Base-by-base conservation (phyloP, 2,888 invertebrate species). In the Plusia festucae region DNA sequence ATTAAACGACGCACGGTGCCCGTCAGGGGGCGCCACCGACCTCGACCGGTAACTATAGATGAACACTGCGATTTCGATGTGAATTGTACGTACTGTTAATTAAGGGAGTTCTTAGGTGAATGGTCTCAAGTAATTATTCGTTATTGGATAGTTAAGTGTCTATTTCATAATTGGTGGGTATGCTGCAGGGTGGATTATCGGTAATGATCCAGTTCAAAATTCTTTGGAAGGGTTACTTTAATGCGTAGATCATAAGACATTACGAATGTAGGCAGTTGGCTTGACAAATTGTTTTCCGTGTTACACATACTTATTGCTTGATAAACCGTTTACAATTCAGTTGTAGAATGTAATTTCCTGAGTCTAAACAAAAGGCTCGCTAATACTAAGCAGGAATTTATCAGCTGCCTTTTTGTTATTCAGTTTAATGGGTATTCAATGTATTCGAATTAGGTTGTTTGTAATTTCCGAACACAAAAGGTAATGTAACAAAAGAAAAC, bases 1-100 rank as follows among this genome's bases (percentile, higher is more conserved):
- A 89, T 89, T 89, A 89, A 86, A 83, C 85, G 83, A 75, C 65
- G 79, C 76, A 71, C 74, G 67, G 68, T 34, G 34, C 34, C 20
- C 22, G 54, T 40, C 61, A 61, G 70, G 55, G 64, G 54, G 59
- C 54, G 60, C 54, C 64, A 54, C 56, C 20, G 46, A 49, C 53
- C 64, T 32, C 53, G 55, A 40, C 15, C 40, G 58, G 40, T 56
- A 22, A 66, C 32, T 51, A 64, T 54, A 58, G 52, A 59, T 49
- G 18, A 20, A 53, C 27, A 32, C 11, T 32, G 11, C n/a, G 51
- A 30, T 16, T 59, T 18, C 51, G 27, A 55, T 44, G 57, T 8
- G 11, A 44, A 57, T 57, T 75, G 44, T 51, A 56, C 58, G 44
- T 51, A 56, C 58, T 53, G 52, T 66, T 73, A 30, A 73, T 55